A percentile compares a stretch with the other conserved stretches of the same genome.
Evolutionary conservation across 2,888 invertebrate species (phyloP).

Genomic region (Kuschelorhynchus macadamiae): DNA sequence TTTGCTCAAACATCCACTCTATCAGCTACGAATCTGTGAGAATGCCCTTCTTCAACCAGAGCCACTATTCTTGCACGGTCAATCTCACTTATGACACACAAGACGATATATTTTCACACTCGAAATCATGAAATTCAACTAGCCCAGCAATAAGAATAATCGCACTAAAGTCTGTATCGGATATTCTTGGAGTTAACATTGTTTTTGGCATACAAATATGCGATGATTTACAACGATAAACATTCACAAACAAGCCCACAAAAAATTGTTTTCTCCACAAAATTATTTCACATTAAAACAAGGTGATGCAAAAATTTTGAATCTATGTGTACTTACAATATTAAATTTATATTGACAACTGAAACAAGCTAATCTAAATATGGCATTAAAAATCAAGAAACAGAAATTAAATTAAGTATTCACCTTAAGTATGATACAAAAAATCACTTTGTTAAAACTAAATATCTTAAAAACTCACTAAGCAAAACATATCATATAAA

Average conservation of each 20-base stretch:
- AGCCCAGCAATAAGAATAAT: not conserved
- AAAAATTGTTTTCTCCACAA: not conserved
- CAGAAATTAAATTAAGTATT: no score
- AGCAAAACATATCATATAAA: no score
- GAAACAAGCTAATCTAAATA: no score
- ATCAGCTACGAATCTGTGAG: slow-evolving; percentile 8
- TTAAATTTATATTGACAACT: no score
- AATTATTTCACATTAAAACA: slow-evolving; percentile 12
- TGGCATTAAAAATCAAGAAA: no score
- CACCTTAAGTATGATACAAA: no score
- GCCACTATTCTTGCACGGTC: slow-evolving; percentile 18
- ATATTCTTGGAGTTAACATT: not conserved
- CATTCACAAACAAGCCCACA: slow-evolving; percentile 13
- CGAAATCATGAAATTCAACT: slow-evolving; percentile 15
- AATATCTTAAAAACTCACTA: no score
- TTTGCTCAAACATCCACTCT: slow-evolving; percentile 3
- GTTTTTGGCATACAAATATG: slow-evolving; percentile 2
- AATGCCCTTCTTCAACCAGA: slow-evolving; percentile 12
- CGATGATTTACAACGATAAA: slow-evolving; percentile 5
- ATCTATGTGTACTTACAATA: no score
- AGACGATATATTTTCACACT: slow-evolving; percentile 3
- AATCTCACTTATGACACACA: slow-evolving; percentile 16
- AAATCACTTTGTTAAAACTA: no score
- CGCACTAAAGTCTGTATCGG: not conserved
- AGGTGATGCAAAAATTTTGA: no score